These are phyloP conservation scores for Oscheius onirici DNA, from an alignment of 2,888 invertebrate species.

Conservation along the genomic window DNA sequence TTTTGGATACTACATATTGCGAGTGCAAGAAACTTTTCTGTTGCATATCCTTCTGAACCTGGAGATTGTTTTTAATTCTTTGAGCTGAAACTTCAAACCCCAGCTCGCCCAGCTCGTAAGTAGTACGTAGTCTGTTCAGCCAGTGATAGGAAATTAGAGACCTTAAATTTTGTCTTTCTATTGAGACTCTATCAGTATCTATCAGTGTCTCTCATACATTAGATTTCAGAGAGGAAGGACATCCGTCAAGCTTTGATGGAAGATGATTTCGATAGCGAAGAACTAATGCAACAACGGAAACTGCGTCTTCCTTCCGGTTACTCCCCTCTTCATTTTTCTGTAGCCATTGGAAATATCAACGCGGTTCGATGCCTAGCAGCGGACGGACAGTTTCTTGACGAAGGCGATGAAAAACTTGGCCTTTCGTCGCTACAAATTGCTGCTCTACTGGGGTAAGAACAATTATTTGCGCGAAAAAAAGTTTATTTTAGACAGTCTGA, in stretches of 20 bases:
- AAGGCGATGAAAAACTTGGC: conserved; percentile 34
- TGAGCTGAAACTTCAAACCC: no score
- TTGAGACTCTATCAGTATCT: not conserved
- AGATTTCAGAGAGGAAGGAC: conserved; percentile 25
- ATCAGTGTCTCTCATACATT: not conserved
- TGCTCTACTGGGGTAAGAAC: conserved; percentile 35
- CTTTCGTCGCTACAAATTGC: conserved; percentile 41
- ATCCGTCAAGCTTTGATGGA: conserved; percentile 35
- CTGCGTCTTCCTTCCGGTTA: conserved; percentile 39
- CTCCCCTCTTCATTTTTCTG: conserved; percentile 48
- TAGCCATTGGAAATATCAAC: conserved; percentile 38
- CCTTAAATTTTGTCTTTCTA: no score
- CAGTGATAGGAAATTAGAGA: no score
- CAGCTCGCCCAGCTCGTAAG: no score
- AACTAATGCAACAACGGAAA: conserved; percentile 16
- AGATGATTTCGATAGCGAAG: conserved; percentile 13
- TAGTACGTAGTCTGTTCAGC: no score
- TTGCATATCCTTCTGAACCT: no score
- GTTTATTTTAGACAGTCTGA: not conserved
- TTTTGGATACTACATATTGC: not conserved
- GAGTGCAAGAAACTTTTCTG: no score
- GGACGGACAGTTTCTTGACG: conserved; percentile 31
- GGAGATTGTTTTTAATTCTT: no score
- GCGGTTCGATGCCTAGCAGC: conserved; percentile 37
- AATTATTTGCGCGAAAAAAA: not conserved